phyloP scores from a whole-genome alignment of 2,797 vertebrate genomes.

The Sebastes melanostomus region DNA sequence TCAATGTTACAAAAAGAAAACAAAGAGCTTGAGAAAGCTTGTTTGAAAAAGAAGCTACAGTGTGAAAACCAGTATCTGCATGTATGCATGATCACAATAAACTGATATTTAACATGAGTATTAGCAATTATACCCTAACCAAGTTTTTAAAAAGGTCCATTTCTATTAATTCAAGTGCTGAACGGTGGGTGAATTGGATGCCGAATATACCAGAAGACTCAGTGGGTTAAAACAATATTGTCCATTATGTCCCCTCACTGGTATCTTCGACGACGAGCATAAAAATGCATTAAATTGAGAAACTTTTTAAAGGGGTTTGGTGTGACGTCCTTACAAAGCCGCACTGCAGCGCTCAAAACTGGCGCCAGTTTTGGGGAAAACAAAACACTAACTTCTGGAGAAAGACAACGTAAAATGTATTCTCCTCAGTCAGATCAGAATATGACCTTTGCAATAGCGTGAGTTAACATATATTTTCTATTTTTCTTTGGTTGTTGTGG shows the following conservation, averaged over 20 bases:
- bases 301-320: neutral
- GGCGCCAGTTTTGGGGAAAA: conserved; percentile 63
- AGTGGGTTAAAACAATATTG: fast-evolving
- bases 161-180: neutral
- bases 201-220: neutral
- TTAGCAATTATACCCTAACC: neutral
- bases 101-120: neutral
- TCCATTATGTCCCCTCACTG: fast-evolving
- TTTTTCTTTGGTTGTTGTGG: neutral
- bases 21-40: neutral
- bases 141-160: neutral
- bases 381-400: fast-evolving
- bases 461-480: no score
- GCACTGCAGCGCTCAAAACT: conserved; percentile 56
- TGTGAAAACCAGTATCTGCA: neutral
- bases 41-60: neutral
- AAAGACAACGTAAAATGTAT: neutral
- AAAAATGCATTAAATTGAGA: fast-evolving
- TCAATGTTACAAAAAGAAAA: no score
- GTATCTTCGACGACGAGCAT: fast-evolving
- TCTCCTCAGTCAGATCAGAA: fast-evolving
- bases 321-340: neutral
- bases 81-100: neutral
- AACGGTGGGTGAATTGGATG: fast-evolving
- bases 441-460: fast-evolving